Base-by-base conservation (phyloP, 2,888 invertebrate species). In the Pseudococcus viburni region DNA sequence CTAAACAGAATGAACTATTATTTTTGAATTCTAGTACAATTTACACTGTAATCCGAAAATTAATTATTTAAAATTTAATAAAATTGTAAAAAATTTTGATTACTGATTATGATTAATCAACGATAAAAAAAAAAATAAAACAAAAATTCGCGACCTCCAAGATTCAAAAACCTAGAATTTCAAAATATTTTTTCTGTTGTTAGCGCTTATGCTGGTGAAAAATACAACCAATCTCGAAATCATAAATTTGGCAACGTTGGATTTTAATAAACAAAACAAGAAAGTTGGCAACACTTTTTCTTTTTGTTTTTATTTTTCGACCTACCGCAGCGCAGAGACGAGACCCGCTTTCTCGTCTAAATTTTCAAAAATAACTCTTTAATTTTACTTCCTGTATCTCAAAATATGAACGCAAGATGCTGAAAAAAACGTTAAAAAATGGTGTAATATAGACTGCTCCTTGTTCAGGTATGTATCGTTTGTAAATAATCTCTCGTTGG, bases 291-390 rank as follows among this genome's bases (percentile, higher is more conserved):
- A 33, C 5, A 9, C 19, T 64, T 26, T 73, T 73, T 22, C 6
- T 73, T 73, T 59, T 59, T 19, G 19, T 59, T 59, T 73, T 68
- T 59, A 33, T 73, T 33, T 26, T 73, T 73, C 33, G 17, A 80
- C 80, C 80, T 80, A 80, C 80, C 80, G 80, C 80, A 80, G 39
- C 5, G 42, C 22, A n/a, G 17, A 17, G 19, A 59, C 59, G 19
- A 19, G 59, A 59, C n/a, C 80, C 80, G 80, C 42, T 80, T 80
- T 80, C 39, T 8, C 77, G 26, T 77, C 19, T 12, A 77, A 77
- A 26, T 42, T 42, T 80, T 80, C 42, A 26, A 80, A 42, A 42
- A 80, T 77, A 22, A 51, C 51, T 51, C 17, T 5, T 7, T 15
- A 51, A 15, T 51, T n/a, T 51, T 51, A 51, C 51, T 15, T 51